Base-by-base conservation (phyloP, 2,797 vertebrate species). In the Amazona ochrocephala region DNA sequence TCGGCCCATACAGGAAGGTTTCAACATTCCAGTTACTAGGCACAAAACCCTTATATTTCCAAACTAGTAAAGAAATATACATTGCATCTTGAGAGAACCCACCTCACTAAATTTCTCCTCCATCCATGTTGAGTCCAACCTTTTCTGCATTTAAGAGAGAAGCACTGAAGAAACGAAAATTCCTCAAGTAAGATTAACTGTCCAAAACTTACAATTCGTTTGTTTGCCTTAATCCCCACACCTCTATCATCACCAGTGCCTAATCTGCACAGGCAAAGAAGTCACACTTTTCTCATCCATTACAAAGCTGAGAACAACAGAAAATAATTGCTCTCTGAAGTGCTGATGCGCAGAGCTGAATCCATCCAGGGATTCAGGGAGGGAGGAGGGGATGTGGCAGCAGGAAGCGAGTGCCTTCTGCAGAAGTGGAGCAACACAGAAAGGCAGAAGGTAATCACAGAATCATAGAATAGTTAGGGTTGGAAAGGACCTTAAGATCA, bases 221-320 rank as follows among this genome's bases (percentile, higher is more conserved):
- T 8, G 42, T 24, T 87, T 87, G 30, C 61, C 72, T 85, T 71
- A 84, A 92, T 32, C 14, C 34, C 65, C 68, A 68, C 64, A 64
- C 32, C 45, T 93, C 54, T 70, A 32, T 13, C 48, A 90, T 20
- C 58, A 73, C 16, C 39, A 37, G 27, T 39, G 24, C 54, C 32
- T 24, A 45, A 65, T 61, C 42, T 76, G 37, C 72, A 66, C 37
- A 61, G 58, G 84, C 64, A 65, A 53, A 56, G 58, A 84, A 45
- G 34, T 72, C 68, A 67, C 4, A 1, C 74, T 86, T 93, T 71
- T 50, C 70, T 78, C 84, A 78, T 70, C 54, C 27, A 58, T 54
- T 70, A 90, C 68, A 78, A 87, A 92, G 58, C 65, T 30, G 30
- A 87, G 34, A n/a, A 87, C 54, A 94, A 27, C 20, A 95, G 77